Evolutionary conservation across 2,113 vertebrate genomes (phyloP).

Genomic region (Dipodomys ordii): DNA sequence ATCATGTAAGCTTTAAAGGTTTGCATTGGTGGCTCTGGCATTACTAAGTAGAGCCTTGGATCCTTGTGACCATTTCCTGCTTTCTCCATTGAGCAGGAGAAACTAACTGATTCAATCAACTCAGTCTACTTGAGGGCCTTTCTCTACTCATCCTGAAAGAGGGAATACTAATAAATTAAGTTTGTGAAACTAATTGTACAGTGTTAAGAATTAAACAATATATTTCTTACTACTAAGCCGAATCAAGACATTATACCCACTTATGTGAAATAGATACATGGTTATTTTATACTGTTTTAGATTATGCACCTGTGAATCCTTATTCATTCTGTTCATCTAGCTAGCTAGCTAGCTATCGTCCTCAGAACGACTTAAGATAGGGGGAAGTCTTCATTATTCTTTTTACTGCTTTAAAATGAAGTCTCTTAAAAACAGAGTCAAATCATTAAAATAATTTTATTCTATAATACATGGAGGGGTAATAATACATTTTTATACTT

Average conservation of each 20-base stretch:
- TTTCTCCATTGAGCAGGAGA: neutral
- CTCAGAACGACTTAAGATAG: neutral
- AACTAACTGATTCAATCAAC: neutral
- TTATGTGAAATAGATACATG: neutral
- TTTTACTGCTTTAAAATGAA: neutral
- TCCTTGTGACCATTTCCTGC: neutral
- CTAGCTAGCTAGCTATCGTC: no score
- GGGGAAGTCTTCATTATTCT: neutral
- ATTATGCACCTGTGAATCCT: slow-evolving; percentile 22
- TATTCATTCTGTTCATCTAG: neutral
- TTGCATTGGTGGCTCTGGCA: neutral
- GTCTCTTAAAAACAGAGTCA: slow-evolving; percentile 28
- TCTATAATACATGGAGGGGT: neutral
- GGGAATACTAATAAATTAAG: neutral
- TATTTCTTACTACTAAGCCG: slow-evolving; percentile 7
- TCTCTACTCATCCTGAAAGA: neutral
- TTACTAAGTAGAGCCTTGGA: neutral
- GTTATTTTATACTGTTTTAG: neutral
- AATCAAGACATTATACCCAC: neutral
- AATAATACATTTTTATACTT: slow-evolving; percentile 4
- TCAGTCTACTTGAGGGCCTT: slow-evolving; percentile 27
- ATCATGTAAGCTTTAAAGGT: neutral
- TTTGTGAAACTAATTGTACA: neutral
- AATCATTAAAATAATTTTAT: slow-evolving; percentile 32
- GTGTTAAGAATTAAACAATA: neutral